These are phyloP conservation scores for Bombus waltoni DNA, from an alignment of 1,140 invertebrate species.

Conservation along the genomic window DNA sequence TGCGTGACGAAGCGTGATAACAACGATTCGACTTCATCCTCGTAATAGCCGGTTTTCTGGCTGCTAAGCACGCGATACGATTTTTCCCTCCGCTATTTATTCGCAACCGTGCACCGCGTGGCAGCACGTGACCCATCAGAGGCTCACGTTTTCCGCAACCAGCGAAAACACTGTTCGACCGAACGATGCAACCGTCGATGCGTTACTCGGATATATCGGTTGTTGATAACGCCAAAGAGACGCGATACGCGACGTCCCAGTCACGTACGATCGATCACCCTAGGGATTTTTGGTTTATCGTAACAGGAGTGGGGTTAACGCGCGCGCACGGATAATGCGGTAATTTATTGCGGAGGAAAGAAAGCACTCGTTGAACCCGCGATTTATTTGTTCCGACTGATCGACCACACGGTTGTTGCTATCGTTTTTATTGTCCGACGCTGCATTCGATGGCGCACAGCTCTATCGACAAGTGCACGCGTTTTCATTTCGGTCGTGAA, in stretches of 20 bases:
- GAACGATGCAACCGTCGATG: not conserved
- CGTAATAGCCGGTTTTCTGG: conserved; percentile 26
- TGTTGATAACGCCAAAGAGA: conserved; percentile 45
- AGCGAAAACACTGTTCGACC: conserved; percentile 39
- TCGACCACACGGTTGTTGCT: not conserved
- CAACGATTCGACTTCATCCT: conserved; percentile 34
- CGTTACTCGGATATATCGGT: conserved; percentile 37
- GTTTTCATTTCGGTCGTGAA: not conserved
- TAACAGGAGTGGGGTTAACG: not conserved
- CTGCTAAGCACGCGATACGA: conserved; percentile 30
- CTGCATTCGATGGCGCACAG: not conserved
- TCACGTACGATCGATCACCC: conserved; percentile 42
- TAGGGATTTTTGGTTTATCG: conserved; percentile 43
- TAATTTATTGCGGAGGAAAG: conserved; percentile 36
- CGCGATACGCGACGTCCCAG: conserved; percentile 20
- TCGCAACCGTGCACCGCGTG: not conserved
- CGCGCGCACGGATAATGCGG: conserved; percentile 13
- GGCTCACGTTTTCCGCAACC: conserved; percentile 8
- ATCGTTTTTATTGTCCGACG: not conserved
- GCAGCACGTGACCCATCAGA: conserved; percentile 50
- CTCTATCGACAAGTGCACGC: not conserved
- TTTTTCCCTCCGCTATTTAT: conserved; percentile 27
- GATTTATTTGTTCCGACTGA: conserved; percentile 12
- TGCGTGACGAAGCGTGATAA: conserved; percentile 25
- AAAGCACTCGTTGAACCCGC: not conserved